phyloP scores from a whole-genome alignment of 2,113 vertebrate genomes.

The Apistogramma diplotaenia region DNA sequence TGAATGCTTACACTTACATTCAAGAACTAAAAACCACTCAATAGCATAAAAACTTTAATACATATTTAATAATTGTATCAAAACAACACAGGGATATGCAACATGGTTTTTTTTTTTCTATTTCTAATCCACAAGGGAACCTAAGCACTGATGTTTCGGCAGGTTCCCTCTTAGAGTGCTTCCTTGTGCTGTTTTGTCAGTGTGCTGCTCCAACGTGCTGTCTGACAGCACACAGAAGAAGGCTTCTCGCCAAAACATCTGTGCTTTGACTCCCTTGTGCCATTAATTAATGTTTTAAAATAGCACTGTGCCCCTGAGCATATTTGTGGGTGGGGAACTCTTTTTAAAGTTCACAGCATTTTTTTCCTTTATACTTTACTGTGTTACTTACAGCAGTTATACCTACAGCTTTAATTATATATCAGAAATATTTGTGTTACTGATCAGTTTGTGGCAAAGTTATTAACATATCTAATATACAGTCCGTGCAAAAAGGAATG shows the following conservation, averaged over 20 bases:
- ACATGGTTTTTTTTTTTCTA: neutral
- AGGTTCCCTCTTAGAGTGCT: constrained; percentile 10
- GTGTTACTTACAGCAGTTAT: neutral
- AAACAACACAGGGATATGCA: neutral
- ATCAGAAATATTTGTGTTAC: neutral
- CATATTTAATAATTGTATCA: constrained; percentile 1
- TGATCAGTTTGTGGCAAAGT: neutral
- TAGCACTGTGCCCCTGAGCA: neutral
- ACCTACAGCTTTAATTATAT: neutral
- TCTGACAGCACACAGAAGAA: constrained; percentile 34
- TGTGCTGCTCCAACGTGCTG: constrained; percentile 32
- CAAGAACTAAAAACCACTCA: neutral
- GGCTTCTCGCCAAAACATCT: constrained; percentile 35
- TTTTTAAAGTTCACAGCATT: constrained; percentile 11
- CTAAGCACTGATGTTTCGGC: constrained; percentile 9
- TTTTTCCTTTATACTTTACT: neutral
- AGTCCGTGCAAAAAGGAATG: neutral
- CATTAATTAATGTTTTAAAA: constrained; percentile 40
- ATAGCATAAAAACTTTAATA: neutral
- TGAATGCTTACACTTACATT: neutral
- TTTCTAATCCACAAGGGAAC: constrained; percentile 12
- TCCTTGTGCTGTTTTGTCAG: constrained; percentile 25
- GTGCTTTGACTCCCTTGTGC: constrained; percentile 38
- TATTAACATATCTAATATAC: neutral
- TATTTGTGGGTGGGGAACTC: neutral